A percentile compares a stretch with the other conserved stretches of the same genome.
phyloP scores from a whole-genome alignment of 2,888 invertebrate species.

The Branchipolynoe longqiensis region DNA sequence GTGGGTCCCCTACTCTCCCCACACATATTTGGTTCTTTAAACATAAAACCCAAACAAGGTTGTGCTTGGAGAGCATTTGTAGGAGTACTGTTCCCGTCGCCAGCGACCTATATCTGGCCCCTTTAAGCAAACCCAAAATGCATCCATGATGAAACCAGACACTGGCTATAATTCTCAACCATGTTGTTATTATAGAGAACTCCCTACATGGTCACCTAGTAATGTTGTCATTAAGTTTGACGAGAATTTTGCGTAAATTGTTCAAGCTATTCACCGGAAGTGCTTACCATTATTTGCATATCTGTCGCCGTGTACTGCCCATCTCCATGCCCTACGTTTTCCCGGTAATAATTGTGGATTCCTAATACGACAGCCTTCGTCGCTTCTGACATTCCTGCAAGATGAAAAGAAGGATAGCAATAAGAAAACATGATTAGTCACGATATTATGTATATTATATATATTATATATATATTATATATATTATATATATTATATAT shows the following conservation, averaged over 20 bases:
- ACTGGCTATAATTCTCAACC: too few species aligned
- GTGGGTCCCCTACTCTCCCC: too few species aligned
- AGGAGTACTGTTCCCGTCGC: too few species aligned
- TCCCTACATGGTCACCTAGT: too few species aligned
- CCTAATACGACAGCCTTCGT: constrained; percentile 33
- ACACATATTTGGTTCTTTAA: too few species aligned
- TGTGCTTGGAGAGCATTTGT: too few species aligned
- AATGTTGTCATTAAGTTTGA: too few species aligned
- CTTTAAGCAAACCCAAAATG: too few species aligned
- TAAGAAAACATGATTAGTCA: neutral
- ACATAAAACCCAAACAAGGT: too few species aligned
- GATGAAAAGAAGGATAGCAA: neutral
- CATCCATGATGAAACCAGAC: too few species aligned
- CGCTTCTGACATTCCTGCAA: constrained; percentile 52
- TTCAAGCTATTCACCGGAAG: neutral
- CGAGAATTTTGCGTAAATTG: constrained; percentile 2
- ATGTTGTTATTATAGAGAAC: too few species aligned
- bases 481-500: neutral
- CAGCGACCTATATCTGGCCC: too few species aligned
- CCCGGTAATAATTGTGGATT: constrained; percentile 56
- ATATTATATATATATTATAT: neutral
- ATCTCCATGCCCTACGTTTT: constrained; percentile 18
- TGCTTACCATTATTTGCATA: constrained; percentile 56
- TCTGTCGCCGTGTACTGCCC: constrained; percentile 19
- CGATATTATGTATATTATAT: neutral